Conservation (phyloP, 2,888 invertebrate species). For the Digitonthophagus gazella region DNA sequence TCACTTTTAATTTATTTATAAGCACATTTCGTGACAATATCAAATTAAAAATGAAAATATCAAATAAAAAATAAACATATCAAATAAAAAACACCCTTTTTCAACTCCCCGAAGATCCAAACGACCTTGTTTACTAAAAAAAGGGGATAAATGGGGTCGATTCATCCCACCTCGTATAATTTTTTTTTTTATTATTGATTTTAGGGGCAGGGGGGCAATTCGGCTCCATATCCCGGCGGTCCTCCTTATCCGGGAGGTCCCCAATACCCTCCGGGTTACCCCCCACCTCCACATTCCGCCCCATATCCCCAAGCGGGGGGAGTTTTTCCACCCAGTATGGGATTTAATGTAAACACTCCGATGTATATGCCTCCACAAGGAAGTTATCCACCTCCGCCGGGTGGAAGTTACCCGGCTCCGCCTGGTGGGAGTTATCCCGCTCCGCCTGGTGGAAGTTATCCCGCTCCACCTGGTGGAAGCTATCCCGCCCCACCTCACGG, state of each 20-base stretch:
- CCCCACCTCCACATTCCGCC: constrained; percentile 32
- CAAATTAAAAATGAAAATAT: too few relatives aligned
- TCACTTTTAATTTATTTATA: too few relatives aligned
- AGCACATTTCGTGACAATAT: too few relatives aligned
- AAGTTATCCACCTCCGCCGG: constrained; percentile 44
- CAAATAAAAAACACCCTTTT: too few relatives aligned
- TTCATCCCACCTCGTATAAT: background rate
- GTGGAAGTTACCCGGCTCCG: constrained; percentile 46
- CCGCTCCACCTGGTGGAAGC: constrained; percentile 43
- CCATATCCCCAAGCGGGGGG: constrained; percentile 38
- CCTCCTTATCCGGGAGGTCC: constrained; percentile 36
- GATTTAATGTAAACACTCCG: constrained; percentile 50
- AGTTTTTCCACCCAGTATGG: constrained; percentile 52
- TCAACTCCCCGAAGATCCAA: background rate
- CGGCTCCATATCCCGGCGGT: constrained; percentile 37
- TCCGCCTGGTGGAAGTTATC: constrained; percentile 42
- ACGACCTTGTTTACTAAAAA: constrained; percentile 3
- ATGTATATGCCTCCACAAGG: constrained; percentile 52
- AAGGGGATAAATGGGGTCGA: too few relatives aligned
- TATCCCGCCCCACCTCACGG: constrained; percentile 32
- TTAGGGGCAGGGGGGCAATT: constrained; percentile 29
- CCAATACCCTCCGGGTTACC: constrained; percentile 29
- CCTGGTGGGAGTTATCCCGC: constrained; percentile 40
- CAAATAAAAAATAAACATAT: too few relatives aligned
- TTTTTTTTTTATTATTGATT: constrained; percentile 27